Percentiles rank a stretch among this genome's conserved stretches.
Conservation (phyloP, 2,113 vertebrate species). For the Seriola quinqueradiata region DNA sequence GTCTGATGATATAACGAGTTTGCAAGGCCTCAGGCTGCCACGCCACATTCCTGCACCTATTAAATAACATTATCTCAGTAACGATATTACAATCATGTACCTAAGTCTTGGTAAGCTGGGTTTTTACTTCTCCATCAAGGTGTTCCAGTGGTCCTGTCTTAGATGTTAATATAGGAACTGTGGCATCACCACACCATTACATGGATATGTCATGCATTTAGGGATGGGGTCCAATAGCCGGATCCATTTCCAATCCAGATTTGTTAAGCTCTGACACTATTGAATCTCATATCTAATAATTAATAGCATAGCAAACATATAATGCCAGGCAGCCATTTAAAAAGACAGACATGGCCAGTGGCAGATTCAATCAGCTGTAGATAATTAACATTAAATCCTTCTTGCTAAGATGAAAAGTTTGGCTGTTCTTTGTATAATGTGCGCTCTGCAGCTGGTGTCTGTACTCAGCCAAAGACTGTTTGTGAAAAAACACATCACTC, state of each 20-base stretch:
- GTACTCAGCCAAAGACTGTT: not conserved
- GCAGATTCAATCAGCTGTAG: not conserved
- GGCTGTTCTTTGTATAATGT: not conserved
- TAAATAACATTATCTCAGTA: not conserved
- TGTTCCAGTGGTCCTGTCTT: not conserved
- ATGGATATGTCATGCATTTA: conserved; percentile 5
- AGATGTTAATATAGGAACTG: not conserved
- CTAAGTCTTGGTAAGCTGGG: not conserved
- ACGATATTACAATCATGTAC: not conserved
- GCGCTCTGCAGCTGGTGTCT: not conserved
- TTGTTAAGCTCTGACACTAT: not conserved
- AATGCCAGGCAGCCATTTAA: not conserved
- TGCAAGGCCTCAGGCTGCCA: not conserved
- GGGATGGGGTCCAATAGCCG: not conserved
- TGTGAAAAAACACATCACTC: not conserved
- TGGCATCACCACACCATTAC: not conserved
- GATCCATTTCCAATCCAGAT: not conserved
- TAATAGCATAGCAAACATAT: not conserved
- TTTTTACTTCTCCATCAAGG: conserved; percentile 2
- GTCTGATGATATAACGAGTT: not conserved
- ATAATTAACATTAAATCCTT: not conserved
- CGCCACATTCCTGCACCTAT: not conserved
- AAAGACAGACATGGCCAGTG: not conserved
- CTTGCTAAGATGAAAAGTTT: not conserved
- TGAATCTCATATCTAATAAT: not conserved